Conservation (phyloP, 1,140 invertebrate genomes). For the Drosophila pallidifrons region DNA sequence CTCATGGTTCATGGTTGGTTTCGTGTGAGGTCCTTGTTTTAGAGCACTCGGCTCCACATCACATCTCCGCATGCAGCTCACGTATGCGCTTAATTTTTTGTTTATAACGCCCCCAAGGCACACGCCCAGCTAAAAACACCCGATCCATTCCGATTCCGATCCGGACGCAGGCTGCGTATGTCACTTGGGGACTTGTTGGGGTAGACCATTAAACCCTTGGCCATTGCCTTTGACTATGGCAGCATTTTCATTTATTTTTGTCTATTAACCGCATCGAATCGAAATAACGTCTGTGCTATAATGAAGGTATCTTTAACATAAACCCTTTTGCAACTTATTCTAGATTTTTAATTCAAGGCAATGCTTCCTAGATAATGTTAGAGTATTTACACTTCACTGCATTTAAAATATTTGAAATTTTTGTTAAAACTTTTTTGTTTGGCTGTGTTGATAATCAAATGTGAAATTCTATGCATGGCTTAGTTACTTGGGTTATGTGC, state of each 20-base stretch:
- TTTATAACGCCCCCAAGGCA: slow-evolving; percentile 61
- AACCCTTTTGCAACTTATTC: background rate
- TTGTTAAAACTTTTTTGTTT: background rate
- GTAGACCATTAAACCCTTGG: slow-evolving; percentile 15
- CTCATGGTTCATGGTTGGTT: background rate
- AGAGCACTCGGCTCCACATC: background rate
- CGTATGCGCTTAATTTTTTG: slow-evolving; percentile 81
- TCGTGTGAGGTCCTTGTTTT: slow-evolving; percentile 34
- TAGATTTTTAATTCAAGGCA: background rate
- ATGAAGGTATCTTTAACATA: background rate
- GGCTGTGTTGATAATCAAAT: slow-evolving; percentile 67
- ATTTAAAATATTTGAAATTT: slow-evolving; percentile 25
- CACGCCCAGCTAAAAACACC: slow-evolving; percentile 2
- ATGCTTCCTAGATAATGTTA: background rate
- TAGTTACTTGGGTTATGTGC: slow-evolving; percentile 46
- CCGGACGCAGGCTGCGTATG: slow-evolving; percentile 48
- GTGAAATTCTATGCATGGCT: slow-evolving; percentile 65
- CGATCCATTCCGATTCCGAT: background rate
- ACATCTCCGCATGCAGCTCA: slow-evolving; percentile 59
- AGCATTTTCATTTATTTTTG: background rate
- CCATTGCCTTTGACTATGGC: background rate
- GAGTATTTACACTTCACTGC: slow-evolving; percentile 22
- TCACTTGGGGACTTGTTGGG: slow-evolving; percentile 60
- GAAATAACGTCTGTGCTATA: background rate
- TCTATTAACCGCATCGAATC: background rate